Percentiles rank a stretch among this genome's conserved stretches.
Conservation (phyloP, 2,888 invertebrate species). For the Cantharis lateralis region DNA sequence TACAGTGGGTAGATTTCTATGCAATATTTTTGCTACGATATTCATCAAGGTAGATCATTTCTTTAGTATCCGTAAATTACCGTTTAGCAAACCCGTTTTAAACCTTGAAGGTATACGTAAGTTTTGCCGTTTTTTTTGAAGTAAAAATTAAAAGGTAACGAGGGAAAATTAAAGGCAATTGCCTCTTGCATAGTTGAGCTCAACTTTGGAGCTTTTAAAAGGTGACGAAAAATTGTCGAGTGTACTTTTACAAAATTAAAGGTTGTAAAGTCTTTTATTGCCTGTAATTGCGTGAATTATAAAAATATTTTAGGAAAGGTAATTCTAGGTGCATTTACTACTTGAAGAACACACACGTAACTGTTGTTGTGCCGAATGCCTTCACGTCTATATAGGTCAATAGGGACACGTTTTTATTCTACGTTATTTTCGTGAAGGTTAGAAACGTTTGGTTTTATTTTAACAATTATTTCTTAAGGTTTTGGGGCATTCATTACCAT, state of each 20-base stretch:
- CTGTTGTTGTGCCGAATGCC: background rate
- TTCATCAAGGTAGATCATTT: conserved; percentile 20
- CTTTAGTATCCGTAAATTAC: conserved; percentile 24
- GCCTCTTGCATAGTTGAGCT: background rate
- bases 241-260: background rate
- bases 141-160: background rate
- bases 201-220: background rate
- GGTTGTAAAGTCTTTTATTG: background rate
- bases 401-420: background rate
- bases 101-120: conserved; percentile 14
- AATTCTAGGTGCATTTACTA: background rate
- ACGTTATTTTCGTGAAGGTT: background rate
- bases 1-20: conserved; percentile 18
- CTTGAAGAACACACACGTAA: background rate
- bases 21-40: conserved; percentile 18
- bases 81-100: conserved; percentile 19
- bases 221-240: background rate
- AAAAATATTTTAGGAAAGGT: background rate
- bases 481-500: background rate
- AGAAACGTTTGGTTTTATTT: background rate
- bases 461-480: background rate
- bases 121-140: background rate
- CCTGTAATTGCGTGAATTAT: background rate
- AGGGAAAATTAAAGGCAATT: background rate
- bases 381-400: background rate